phyloP scores from a whole-genome alignment of 2,113 vertebrate genomes.

The Spilogale gracilis region DNA sequence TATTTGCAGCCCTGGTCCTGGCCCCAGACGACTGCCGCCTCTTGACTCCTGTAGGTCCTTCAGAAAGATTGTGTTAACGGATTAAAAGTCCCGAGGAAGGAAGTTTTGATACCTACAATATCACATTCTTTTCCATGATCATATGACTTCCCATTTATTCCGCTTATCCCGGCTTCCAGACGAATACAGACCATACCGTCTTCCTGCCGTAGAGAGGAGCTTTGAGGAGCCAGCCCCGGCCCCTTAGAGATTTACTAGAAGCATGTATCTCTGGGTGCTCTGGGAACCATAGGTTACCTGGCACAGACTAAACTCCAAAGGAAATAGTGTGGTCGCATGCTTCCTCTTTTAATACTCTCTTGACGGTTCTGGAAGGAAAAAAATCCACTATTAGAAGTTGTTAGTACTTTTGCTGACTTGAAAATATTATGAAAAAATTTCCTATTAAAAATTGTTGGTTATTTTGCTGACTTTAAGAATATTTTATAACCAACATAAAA shows the following conservation, averaged over 20 bases:
- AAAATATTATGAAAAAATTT: slow-evolving; percentile 51
- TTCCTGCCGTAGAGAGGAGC: neutral
- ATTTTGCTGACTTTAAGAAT: slow-evolving; percentile 65
- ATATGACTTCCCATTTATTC: neutral
- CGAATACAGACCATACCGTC: neutral
- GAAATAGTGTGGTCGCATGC: slow-evolving; percentile 27
- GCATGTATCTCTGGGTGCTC: neutral
- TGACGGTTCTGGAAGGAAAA: neutral
- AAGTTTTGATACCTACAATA: neutral
- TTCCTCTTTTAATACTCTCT: slow-evolving; percentile 62
- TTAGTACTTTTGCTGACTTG: slow-evolving; percentile 64
- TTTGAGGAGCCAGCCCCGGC: accelerated
- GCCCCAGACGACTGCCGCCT: neutral
- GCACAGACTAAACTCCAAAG: slow-evolving; percentile 44
- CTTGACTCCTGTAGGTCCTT: slow-evolving; percentile 7
- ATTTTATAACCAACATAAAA: slow-evolving; percentile 66
- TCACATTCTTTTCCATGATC: neutral
- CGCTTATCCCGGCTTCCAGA: slow-evolving; percentile 16
- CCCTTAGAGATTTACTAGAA: neutral
- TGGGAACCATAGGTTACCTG: neutral
- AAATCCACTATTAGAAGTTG: slow-evolving; percentile 39
- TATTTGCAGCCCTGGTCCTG: neutral
- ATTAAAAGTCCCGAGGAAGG: neutral
- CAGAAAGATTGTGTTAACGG: neutral
- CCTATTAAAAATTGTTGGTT: slow-evolving; percentile 57